Conservation (phyloP, 1,140 invertebrate species). For the Apocrypta bakeri region DNA sequence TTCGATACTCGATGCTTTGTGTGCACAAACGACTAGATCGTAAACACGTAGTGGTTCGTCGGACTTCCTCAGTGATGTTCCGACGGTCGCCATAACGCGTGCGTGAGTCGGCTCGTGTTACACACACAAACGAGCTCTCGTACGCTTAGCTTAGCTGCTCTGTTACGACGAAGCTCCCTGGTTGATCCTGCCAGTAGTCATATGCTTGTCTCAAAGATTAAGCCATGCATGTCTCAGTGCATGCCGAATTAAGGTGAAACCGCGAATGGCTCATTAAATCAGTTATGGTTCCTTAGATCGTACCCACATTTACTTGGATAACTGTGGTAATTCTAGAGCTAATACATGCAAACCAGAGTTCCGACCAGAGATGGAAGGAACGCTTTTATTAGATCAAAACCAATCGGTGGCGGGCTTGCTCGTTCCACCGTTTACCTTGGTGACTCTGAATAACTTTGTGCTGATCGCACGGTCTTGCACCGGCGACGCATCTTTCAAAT, state of each 20-base stretch:
- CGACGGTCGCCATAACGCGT: too few species aligned
- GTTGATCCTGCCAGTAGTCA: constrained; percentile 85
- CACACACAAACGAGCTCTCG: too few species aligned
- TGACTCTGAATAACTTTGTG: too few species aligned
- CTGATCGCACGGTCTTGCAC: too few species aligned
- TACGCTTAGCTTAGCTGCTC: too few species aligned
- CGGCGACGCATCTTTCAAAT: too few species aligned
- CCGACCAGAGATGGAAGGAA: constrained; percentile 80
- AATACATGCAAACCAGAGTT: constrained; percentile 84
- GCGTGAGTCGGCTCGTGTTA: too few species aligned
- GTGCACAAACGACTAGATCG: too few species aligned
- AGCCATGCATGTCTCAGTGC: constrained; percentile 87
- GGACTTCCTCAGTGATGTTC: too few species aligned
- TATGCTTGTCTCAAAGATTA: constrained; percentile 88
- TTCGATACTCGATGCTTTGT: too few species aligned
- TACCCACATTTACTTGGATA: constrained; percentile 86
- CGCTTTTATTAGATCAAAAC: constrained; percentile 85
- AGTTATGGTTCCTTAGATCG: constrained; percentile 76
- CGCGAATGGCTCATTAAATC: constrained; percentile 88
- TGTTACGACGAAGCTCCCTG: constrained; percentile 73
- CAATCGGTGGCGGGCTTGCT: constrained; percentile 75
- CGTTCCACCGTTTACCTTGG: too few species aligned
- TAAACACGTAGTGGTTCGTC: too few species aligned
- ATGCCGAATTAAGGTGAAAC: constrained; percentile 82
- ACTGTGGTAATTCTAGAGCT: constrained; percentile 89